Base-by-base conservation (phyloP, 64 coral and sea anemone species). In the Anthopleura sola region DNA sequence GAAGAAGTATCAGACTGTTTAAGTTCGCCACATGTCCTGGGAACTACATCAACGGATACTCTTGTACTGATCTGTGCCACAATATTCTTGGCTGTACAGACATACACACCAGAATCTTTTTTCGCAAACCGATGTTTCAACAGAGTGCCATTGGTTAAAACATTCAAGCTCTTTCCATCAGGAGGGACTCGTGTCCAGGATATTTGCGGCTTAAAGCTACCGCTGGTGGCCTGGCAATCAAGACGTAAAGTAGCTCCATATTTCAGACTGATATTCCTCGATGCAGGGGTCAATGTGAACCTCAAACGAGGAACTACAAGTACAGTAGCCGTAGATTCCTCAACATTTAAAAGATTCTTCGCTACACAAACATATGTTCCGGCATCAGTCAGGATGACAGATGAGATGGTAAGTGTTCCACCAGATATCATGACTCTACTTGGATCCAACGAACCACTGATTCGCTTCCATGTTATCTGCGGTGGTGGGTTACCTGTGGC, bases 401-500 rank as follows among this genome's bases (percentile, higher is more conserved):
- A 32, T 32, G 33, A 34, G 66, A 69, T 34, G 31, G 66, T 69
- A 29, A 69, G 66, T 28, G 33, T 69, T 9, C 66, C 66, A 69
- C 28, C 9, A 15, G 66, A 69, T 33, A 69, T 69, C 2, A 69
- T 32, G 2, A 69, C 66, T 34, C 66, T 69, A 32, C 66, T 69
- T 69, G 66, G 31, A 69, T 69, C 66, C 26, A 69, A 14, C 21
- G 66, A 69, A 26, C 66, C 14, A 69, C 66, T 69, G n/a, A 69
- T 69, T 34, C 13, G n/a, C 26, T 26, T 32, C 66, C 66, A 69
- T 69, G 66, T 69, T 34, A 69, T 69, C 13, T 69, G 28, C 26
- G 66, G 66, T 16, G n/a, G n/a, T 69, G 66, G 66, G 66, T 69
- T 69, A 16, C 66, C 66, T 69, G 66, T 32, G 66, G 66, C 66